Base-by-base conservation (phyloP, 2,888 invertebrate species). In the Athripsodes cinereus region DNA sequence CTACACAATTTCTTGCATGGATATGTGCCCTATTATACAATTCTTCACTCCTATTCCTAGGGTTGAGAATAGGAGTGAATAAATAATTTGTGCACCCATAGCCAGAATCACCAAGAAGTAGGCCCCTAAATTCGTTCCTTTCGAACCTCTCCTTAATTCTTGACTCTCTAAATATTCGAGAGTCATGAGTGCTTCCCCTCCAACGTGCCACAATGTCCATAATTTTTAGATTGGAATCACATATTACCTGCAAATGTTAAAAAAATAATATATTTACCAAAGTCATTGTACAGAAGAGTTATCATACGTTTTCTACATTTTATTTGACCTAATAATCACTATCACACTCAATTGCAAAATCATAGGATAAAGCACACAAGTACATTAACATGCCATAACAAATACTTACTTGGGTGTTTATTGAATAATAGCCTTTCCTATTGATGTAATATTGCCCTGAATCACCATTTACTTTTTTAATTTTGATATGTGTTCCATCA, bases 141-240 rank as follows among this genome's bases (percentile, higher is more conserved):
- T 64, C 61, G 53, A 62, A 61, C 6, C 59, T 20, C 19, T 49
- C 11, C 13, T 60, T 57, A 2, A 64, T 44, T 10, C 50, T 10
- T 35, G 47, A 53, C 35, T 56, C 64, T 47, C 26, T 53, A 40
- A 61, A 60, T 22, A 66, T 64, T 46, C 64, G 53, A 2, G 63
- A 60, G 35, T 65, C 65, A 60, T 65, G 66, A 10, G 61, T 57
- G 26, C 63, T 63, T 49, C 65, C 65, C 46, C 63, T 61, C 65
- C 66, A 65, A 8, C 55, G 58, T 34, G 64, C 65, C 6, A 66
- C 64, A 49, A 60, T 65, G 47, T 63, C 62, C 56, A 54, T 61
- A 6, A 66, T 66, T 48, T 62, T 47, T 26, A 65, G 56, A 20
- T 62, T 59, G 8, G 64, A 60, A 62, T 65, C 50, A 31, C 51